Base-by-base conservation (phyloP, 2,113 vertebrate genomes). In the Saccopteryx bilineata region DNA sequence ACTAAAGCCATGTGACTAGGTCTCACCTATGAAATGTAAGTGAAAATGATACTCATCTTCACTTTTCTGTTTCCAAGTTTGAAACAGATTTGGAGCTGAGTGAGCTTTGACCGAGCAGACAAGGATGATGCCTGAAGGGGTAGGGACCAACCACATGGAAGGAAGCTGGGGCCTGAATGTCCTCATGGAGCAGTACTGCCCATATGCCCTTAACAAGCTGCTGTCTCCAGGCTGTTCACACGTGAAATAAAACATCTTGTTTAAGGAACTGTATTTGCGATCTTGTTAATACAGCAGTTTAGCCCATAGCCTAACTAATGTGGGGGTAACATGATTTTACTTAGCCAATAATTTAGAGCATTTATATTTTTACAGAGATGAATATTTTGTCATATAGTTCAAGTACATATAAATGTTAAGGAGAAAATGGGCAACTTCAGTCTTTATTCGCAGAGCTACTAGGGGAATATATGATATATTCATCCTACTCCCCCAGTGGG, bases 311-410 rank as follows among this genome's bases (percentile, higher is more conserved):
- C 28, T 82, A 68, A 80, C 68, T 87, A 81, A 94, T 84, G 58
- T 58, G 28, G 12, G 48, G 15, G 31, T 65, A 85, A n/a, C 24
- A 15, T 87, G 19, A 75, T 87, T 93, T 90, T 87, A 84, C 88
- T 60, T 72, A n/a, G n/a, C 78, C 56, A 92, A 56, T 75, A 63
- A 60, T 88, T 81, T 95, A 84, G 17, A 71, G 46, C 33, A 63
- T 85, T 87, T 71, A 11, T 78, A 75, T 93, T 93, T 90, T 95
- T 93, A 85, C 84, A 92, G 76, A 54, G 28, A 69, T 58, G 23
- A 81, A 60, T 33, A 72, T 52, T 92, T 86, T 66, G 52, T 21
- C 17, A 19, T 23, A 31, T 79, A 85, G 33, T 71, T 79, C 39
- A 83, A 79, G n/a, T 78, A 58, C 54, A n/a, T 24, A 19, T 50